Evolutionary conservation across 2,888 invertebrate species (phyloP).

Genomic region (Apamea monoglypha): DNA sequence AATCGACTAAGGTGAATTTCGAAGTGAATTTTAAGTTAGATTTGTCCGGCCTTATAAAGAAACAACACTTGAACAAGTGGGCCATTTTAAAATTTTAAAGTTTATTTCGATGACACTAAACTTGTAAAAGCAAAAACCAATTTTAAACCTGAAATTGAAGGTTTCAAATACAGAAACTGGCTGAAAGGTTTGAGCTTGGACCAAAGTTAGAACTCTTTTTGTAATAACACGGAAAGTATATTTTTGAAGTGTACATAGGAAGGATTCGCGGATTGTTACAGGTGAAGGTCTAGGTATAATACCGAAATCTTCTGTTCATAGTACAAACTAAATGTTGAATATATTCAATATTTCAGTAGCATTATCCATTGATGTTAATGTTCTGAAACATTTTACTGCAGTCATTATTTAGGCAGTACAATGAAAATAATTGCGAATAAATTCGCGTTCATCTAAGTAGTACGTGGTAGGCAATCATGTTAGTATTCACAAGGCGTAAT

Average conservation of each 20-base stretch:
- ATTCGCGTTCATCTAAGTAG: conserved; percentile 36
- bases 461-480: conserved; percentile 33
- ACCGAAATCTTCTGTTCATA: background rate
- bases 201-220: no score
- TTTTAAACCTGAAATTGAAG: no score
- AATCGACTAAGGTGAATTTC: background rate
- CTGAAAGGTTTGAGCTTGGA: no score
- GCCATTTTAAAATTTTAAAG: no score
- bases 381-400: conserved; percentile 32
- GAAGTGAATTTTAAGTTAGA: background rate
- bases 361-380: conserved; percentile 15
- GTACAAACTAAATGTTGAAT: background rate
- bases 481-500: conserved; percentile 50
- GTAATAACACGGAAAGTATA: background rate
- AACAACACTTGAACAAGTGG: no score
- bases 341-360: conserved; percentile 24
- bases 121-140: no score
- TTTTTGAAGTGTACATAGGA: background rate
- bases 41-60: no score
- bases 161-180: no score
- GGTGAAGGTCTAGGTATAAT: background rate
- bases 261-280: background rate
- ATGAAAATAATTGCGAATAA: conserved; percentile 49
- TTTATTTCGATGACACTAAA: no score
- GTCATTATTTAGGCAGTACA: conserved; percentile 43